phyloP scores from a whole-genome alignment of 2,113 vertebrate genomes.

The Cyprinodon variegatus region DNA sequence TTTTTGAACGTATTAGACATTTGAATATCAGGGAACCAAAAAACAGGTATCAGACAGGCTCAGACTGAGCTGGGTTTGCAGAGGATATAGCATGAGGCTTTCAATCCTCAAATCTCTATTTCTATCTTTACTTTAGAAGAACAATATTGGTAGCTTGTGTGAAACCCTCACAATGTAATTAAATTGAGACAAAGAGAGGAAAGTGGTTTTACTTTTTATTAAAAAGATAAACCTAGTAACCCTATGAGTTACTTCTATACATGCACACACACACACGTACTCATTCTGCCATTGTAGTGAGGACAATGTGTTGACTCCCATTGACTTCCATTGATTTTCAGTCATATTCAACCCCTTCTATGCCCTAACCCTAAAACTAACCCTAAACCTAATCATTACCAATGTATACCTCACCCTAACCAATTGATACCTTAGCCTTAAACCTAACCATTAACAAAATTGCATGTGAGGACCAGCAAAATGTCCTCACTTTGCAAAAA shows the following conservation, averaged over 20 bases:
- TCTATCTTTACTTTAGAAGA: conserved; percentile 17
- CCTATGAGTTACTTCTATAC: not conserved
- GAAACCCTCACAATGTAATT: conserved; percentile 1
- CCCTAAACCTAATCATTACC: too few relatives aligned
- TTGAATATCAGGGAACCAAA: not conserved
- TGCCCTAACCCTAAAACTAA: too few relatives aligned
- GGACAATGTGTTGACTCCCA: too few relatives aligned
- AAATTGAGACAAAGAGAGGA: not conserved
- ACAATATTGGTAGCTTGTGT: conserved; percentile 17
- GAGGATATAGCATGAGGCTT: conserved; percentile 6
- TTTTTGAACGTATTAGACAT: not conserved
- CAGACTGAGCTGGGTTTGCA: not conserved
- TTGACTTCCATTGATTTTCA: too few relatives aligned
- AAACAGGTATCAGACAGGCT: not conserved
- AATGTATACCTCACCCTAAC: too few relatives aligned
- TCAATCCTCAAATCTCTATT: conserved; percentile 7
- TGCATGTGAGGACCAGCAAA: too few relatives aligned
- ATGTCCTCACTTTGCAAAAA: too few relatives aligned
- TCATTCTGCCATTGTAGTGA: too few relatives aligned
- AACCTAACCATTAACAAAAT: too few relatives aligned
- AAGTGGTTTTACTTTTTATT: not conserved
- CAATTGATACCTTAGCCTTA: too few relatives aligned
- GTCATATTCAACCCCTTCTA: too few relatives aligned
- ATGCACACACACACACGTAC: too few relatives aligned
- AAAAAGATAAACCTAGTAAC: not conserved